These are phyloP conservation scores for Gymnothorax javanicus DNA, from an alignment of 2,797 vertebrate species.

Conservation along the genomic window DNA sequence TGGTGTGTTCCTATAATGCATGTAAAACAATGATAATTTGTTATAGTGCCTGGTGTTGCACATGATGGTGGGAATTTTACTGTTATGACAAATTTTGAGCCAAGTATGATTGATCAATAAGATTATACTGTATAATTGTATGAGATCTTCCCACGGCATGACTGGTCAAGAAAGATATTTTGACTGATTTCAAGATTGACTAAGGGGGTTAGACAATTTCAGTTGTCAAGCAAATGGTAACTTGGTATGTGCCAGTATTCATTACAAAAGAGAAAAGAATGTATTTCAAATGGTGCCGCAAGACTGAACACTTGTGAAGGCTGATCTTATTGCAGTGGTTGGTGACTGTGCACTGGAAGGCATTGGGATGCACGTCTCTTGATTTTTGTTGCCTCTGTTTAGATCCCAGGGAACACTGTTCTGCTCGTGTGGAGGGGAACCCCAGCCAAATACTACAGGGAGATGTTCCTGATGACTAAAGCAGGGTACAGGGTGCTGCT, in stretches of 20 bases:
- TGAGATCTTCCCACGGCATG: background rate
- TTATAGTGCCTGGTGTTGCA: background rate
- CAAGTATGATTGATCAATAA: conserved; percentile 14
- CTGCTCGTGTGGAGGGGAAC: conserved; percentile 82
- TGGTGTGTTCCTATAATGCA: no score
- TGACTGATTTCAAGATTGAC: background rate
- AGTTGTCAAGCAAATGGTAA: no score
- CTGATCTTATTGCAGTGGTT: no score
- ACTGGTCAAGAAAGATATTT: background rate
- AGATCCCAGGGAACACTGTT: conserved; percentile 80
- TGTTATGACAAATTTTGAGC: background rate
- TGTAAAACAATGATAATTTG: background rate
- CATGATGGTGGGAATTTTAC: background rate
- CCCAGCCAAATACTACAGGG: conserved; percentile 52
- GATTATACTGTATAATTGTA: background rate
- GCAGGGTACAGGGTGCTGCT: conserved; percentile 78
- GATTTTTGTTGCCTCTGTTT: conserved; percentile 52
- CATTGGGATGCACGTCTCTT: conserved; percentile 16
- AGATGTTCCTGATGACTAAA: conserved; percentile 75
- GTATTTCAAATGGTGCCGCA: no score
- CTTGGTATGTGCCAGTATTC: no score
- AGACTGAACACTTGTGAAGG: background rate
- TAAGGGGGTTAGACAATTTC: background rate
- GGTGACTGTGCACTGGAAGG: background rate
- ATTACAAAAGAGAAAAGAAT: no score